Conservation (phyloP, 2,113 vertebrate genomes). For the Bos indicus region DNA sequence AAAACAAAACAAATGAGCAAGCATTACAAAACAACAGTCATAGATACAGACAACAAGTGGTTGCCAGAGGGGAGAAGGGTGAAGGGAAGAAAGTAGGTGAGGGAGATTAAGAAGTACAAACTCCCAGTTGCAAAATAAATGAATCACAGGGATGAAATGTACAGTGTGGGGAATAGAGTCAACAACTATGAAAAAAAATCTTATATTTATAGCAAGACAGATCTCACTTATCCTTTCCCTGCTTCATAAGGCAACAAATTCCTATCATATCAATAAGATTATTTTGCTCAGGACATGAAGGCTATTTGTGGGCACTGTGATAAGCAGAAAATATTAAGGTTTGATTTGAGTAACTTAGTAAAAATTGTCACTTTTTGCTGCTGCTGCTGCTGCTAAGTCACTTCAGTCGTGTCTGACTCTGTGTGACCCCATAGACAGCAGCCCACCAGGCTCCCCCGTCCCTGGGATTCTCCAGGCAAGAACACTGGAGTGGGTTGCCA, state of each 20-base stretch:
- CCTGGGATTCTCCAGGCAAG: no score
- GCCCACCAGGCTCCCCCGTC: no score
- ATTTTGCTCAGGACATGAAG: neutral
- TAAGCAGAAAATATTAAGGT: neutral
- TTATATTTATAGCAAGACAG: neutral
- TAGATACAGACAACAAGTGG: neutral
- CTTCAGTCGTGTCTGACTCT: no score
- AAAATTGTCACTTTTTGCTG: constrained; percentile 12
- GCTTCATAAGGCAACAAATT: constrained; percentile 17
- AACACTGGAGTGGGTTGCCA: no score
- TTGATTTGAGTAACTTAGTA: constrained; percentile 14
- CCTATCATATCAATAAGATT: neutral
- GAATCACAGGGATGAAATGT: neutral
- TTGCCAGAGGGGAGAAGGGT: neutral
- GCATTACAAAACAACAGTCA: neutral
- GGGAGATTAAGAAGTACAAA: neutral
- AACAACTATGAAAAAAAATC: neutral
- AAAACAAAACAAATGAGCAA: neutral
- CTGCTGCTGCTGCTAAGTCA: no score
- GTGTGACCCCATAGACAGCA: no score
- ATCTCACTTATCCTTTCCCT: neutral
- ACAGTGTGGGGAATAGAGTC: neutral
- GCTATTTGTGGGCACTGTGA: neutral
- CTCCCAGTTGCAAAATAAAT: neutral
- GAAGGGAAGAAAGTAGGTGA: neutral